Conservation (phyloP, 1,140 invertebrate species). For the Calycopis cecrops region DNA sequence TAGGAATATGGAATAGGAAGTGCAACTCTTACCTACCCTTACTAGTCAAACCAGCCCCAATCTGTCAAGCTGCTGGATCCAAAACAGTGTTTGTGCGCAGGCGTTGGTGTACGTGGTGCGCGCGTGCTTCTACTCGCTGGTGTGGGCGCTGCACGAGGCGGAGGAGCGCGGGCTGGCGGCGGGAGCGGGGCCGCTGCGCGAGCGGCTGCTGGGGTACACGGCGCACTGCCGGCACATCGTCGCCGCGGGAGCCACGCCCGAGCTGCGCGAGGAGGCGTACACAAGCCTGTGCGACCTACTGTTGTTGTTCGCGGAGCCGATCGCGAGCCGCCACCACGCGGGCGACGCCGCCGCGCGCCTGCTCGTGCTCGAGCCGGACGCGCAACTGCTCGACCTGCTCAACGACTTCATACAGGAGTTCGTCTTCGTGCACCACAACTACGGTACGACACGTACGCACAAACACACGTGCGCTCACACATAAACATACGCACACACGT, state of each 20-base stretch:
- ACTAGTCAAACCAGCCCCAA: no score
- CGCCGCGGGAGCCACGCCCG: slow-evolving; percentile 55
- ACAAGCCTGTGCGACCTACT: slow-evolving; percentile 95
- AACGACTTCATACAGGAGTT: slow-evolving; percentile 95
- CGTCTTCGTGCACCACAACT: slow-evolving; percentile 93
- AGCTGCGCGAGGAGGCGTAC: slow-evolving; percentile 80
- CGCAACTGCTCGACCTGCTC: slow-evolving; percentile 86
- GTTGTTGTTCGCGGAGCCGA: slow-evolving; percentile 93
- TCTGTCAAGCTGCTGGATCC: no score
- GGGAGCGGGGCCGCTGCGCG: slow-evolving; percentile 75
- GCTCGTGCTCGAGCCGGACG: slow-evolving; percentile 89
- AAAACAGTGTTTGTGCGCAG: slow-evolving; percentile 64
- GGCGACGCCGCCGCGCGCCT: slow-evolving; percentile 79
- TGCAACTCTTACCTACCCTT: no score
- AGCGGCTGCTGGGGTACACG: slow-evolving; percentile 84
- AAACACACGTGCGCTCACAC: no score
- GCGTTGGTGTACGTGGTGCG: slow-evolving; percentile 93
- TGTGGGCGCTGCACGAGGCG: slow-evolving; percentile 91
- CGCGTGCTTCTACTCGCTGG: slow-evolving; percentile 90
- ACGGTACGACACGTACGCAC: slow-evolving; percentile 73
- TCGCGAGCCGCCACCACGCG: slow-evolving; percentile 67
- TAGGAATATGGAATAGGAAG: no score
- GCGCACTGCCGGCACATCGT: slow-evolving; percentile 83
- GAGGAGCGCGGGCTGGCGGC: slow-evolving; percentile 82
- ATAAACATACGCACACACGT: no score